Conservation (phyloP, 2,113 vertebrate species). For the Oenanthe oenanthe region DNA sequence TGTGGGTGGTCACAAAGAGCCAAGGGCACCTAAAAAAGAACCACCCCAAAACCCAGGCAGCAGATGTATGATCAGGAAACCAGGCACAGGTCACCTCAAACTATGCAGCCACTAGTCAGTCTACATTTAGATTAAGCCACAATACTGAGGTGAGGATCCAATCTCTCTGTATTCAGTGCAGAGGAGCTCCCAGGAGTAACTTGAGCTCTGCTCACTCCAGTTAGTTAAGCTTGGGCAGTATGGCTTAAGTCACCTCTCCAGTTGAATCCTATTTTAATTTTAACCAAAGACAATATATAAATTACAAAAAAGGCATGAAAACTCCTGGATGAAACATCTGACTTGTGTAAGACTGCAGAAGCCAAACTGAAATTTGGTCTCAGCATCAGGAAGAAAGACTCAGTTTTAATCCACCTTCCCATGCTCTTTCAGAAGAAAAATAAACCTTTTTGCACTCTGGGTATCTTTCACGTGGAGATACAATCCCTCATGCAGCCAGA, state of each 20-base stretch:
- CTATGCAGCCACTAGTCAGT: background rate
- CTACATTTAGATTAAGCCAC: background rate
- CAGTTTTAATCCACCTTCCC: background rate
- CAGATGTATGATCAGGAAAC: background rate
- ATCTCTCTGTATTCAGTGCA: background rate
- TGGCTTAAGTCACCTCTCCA: background rate
- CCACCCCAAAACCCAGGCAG: background rate
- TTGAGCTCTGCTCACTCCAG: accelerated
- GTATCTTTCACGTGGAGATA: background rate
- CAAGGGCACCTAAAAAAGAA: background rate
- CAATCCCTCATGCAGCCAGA: background rate
- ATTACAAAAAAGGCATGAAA: background rate
- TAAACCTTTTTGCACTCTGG: background rate
- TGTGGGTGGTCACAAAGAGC: background rate
- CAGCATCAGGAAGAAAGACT: background rate
- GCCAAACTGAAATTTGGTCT: background rate
- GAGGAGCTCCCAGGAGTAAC: background rate
- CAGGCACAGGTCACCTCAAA: background rate
- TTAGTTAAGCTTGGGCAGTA: background rate
- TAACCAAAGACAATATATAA: background rate
- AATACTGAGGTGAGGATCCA: background rate
- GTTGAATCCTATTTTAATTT: background rate
- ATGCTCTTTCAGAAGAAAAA: background rate
- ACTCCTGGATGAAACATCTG: background rate
- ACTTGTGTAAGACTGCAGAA: background rate